phyloP scores from a whole-genome alignment of 1,140 invertebrate species.

The Scaptodrosophila lebanonensis region DNA sequence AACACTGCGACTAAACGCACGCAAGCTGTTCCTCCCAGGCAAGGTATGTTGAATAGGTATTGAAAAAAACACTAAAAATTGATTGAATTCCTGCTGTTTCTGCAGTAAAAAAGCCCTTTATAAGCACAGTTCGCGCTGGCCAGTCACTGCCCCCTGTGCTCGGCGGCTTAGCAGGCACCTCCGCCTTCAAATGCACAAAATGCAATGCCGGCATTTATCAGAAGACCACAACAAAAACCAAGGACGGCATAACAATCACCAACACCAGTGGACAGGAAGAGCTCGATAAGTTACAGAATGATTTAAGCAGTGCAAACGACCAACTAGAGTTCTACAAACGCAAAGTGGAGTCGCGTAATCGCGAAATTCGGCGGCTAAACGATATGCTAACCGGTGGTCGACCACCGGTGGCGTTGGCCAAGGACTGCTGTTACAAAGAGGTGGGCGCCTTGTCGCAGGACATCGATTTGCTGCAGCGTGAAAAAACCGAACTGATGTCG shows the following conservation, averaged over 20 bases:
- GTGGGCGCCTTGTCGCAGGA: constrained; percentile 76
- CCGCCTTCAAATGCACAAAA: constrained; percentile 56
- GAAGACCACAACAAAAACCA: constrained; percentile 35
- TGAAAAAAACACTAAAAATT: not conserved
- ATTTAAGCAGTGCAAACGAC: constrained; percentile 39
- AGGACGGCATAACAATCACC: constrained; percentile 35
- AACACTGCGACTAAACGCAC: constrained; percentile 30
- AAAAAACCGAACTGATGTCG: constrained; percentile 79
- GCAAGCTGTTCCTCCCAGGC: constrained; percentile 1
- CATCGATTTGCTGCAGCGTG: constrained; percentile 78
- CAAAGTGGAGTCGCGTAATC: constrained; percentile 77
- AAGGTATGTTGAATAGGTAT: too few relatives aligned
- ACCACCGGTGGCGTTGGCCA: constrained; percentile 78
- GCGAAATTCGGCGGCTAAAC: constrained; percentile 80
- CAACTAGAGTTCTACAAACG: constrained; percentile 59
- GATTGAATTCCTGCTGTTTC: not conserved
- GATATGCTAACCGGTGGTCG: constrained; percentile 80
- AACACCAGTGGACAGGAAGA: constrained; percentile 48
- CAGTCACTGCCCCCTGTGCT: constrained; percentile 42
- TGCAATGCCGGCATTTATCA: constrained; percentile 59
- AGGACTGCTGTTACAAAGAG: constrained; percentile 80
- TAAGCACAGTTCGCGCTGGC: constrained; percentile 65
- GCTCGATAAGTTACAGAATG: constrained; percentile 55
- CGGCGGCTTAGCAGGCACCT: not conserved
- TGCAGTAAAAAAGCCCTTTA: constrained; percentile 70